Percentiles rank a stretch among this genome's conserved stretches.
Conservation (phyloP, 35 echinoderm and acorn worm genomes). For the Ptychodera flava region DNA sequence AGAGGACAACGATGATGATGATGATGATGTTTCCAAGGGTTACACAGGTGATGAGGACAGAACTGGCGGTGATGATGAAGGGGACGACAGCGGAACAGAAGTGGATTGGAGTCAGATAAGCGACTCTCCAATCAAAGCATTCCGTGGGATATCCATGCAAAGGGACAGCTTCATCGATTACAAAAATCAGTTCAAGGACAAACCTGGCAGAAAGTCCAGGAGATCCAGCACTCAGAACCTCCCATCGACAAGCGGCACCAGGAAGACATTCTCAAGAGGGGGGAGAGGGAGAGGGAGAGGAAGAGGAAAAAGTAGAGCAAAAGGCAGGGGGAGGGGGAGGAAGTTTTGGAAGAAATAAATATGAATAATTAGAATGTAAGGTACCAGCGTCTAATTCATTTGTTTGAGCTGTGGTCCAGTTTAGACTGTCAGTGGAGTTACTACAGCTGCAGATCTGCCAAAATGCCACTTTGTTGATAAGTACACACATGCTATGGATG, state of each 20-base stretch:
- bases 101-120: neutral
- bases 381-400: too few relatives aligned
- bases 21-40: neutral
- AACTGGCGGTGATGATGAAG: neutral
- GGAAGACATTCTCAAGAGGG: neutral
- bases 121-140: neutral
- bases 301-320: neutral
- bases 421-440: too few relatives aligned
- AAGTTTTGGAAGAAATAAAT: neutral
- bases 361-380: too few relatives aligned
- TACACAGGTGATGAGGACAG: neutral
- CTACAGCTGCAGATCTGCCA: too few relatives aligned
- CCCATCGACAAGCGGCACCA: neutral
- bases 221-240: neutral
- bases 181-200: neutral
- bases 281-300: neutral
- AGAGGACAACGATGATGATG: neutral
- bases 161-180: neutral
- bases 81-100: neutral
- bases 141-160: neutral
- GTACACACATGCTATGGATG: too few relatives aligned
- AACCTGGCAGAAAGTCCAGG: neutral
- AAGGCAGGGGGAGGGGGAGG: neutral
- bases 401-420: too few relatives aligned
- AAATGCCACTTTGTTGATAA: too few relatives aligned